Conservation (phyloP, 2,888 invertebrate species). For the Nomada ruficornis region DNA sequence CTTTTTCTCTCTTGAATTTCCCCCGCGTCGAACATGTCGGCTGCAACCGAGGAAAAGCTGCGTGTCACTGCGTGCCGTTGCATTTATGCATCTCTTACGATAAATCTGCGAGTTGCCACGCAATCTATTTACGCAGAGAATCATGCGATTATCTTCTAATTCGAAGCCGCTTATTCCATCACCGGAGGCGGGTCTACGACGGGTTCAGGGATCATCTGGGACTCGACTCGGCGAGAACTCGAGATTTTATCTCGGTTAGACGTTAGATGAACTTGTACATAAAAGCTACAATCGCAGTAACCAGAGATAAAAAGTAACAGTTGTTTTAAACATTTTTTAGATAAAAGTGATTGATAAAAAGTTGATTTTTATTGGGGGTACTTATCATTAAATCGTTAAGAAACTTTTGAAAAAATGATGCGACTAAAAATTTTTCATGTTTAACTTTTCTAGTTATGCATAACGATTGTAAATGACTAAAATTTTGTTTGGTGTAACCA, state of each 20-base stretch:
- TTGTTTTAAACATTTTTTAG: too few species aligned
- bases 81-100: slow-evolving; percentile 14
- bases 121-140: slow-evolving; percentile 14
- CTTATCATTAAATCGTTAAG: too few species aligned
- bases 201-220: background rate
- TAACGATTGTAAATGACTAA: too few species aligned
- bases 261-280: background rate
- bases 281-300: too few species aligned
- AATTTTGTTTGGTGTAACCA: too few species aligned
- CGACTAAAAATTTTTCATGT: too few species aligned
- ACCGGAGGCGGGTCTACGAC: background rate
- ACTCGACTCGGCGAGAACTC: background rate
- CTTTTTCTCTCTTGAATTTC: slow-evolving; percentile 1
- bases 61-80: slow-evolving; percentile 21
- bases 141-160: slow-evolving; percentile 35
- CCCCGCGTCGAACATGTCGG: background rate
- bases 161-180: slow-evolving; percentile 20
- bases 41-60: slow-evolving; percentile 14
- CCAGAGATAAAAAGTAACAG: too few species aligned
- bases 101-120: slow-evolving; percentile 32
- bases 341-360: too few species aligned
- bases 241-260: background rate
- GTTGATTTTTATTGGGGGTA: too few species aligned
- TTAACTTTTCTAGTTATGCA: too few species aligned
- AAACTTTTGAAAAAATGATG: too few species aligned